phyloP scores from a whole-genome alignment of 2,888 invertebrate species.

The Heliconius charithonia region DNA sequence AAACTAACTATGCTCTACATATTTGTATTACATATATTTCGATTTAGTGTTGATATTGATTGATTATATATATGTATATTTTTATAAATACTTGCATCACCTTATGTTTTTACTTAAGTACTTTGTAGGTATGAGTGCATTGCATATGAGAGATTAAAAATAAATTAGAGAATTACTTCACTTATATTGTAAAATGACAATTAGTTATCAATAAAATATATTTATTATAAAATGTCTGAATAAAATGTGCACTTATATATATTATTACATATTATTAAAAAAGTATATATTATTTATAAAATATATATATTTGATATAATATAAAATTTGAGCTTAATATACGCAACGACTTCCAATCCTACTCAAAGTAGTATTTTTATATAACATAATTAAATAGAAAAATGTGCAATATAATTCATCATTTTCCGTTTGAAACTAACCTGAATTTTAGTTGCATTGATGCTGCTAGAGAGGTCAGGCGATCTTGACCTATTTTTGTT shows the following conservation, averaged over 20 bases:
- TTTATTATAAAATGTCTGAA: background rate
- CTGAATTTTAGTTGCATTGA: constrained; percentile 58
- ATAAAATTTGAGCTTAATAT: background rate
- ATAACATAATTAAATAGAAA: too few relatives aligned
- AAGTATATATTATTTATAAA: too few relatives aligned
- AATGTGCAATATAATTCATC: background rate
- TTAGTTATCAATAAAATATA: background rate
- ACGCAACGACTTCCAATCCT: background rate
- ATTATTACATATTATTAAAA: too few relatives aligned
- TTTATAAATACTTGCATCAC: too few relatives aligned
- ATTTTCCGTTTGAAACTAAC: constrained; percentile 53
- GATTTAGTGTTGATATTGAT: background rate
- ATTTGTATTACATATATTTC: background rate
- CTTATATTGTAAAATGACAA: too few relatives aligned
- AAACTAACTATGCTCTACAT: background rate
- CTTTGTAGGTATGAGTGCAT: too few relatives aligned
- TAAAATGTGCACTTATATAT: background rate
- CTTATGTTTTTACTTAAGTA: too few relatives aligned
- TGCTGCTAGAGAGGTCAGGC: constrained; percentile 29
- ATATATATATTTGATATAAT: too few relatives aligned
- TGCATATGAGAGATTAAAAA: too few relatives aligned
- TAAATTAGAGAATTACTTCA: too few relatives aligned
- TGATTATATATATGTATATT: too few relatives aligned
- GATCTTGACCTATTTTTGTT: constrained; percentile 66
- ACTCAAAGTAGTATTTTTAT: background rate